These are phyloP conservation scores for Mormyrus iriodes DNA, from an alignment of 2,113 vertebrate genomes.

Conservation along the genomic window DNA sequence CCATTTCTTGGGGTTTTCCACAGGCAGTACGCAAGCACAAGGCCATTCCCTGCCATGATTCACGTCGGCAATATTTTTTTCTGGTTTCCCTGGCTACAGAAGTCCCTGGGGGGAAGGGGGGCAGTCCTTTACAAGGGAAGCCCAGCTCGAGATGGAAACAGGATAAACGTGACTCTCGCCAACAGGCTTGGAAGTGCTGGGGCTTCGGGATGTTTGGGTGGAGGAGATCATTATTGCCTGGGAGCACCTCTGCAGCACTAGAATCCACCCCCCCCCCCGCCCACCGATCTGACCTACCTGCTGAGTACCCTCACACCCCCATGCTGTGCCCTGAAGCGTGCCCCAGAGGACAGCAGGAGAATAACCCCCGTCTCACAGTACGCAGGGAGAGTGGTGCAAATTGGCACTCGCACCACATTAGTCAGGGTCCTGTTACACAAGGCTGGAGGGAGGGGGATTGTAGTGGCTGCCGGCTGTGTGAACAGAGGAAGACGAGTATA, in stretches of 20 bases:
- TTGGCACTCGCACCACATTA: slow-evolving; percentile 28
- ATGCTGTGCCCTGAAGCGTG: background rate
- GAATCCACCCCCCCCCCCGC: background rate
- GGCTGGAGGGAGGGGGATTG: background rate
- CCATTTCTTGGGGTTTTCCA: background rate
- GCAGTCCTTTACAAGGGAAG: background rate
- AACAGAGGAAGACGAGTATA: background rate
- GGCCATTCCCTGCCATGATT: background rate
- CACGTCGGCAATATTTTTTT: background rate
- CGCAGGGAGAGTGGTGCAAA: slow-evolving; percentile 2
- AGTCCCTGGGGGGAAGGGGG: background rate
- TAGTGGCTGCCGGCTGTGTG: background rate
- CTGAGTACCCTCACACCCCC: background rate
- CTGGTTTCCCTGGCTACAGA: background rate
- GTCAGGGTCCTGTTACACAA: slow-evolving; percentile 27
- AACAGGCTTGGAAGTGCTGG: background rate
- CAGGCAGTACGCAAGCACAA: background rate
- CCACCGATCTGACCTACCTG: background rate
- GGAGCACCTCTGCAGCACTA: background rate
- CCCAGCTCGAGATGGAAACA: background rate
- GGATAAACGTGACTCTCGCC: background rate
- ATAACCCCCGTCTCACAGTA: background rate
- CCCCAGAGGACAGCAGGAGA: background rate
- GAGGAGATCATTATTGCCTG: background rate
- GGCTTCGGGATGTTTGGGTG: background rate